Evolutionary conservation across 2,888 invertebrate genomes (phyloP).

Genomic region (Chrysina gloriosa): DNA sequence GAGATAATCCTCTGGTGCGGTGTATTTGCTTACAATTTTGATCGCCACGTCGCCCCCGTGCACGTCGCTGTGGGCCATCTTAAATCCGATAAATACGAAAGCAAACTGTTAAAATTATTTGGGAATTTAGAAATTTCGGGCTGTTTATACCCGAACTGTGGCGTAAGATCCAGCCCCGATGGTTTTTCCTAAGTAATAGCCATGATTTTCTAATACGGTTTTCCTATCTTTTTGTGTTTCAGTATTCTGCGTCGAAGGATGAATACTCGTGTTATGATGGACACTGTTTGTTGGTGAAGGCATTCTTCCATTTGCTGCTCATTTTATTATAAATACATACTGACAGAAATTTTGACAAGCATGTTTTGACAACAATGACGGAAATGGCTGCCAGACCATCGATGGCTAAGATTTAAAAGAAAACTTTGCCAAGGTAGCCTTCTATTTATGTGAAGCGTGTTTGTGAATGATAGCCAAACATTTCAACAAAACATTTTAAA

Average conservation of each 20-base stretch:
- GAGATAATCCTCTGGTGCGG: conserved; percentile 83
- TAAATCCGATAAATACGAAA: conserved; percentile 55
- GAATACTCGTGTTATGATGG: conserved; percentile 53
- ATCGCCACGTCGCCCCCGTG: conserved; percentile 82
- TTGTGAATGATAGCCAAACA: too few species aligned
- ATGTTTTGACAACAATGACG: conserved; percentile 21
- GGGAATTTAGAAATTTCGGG: conserved; percentile 15
- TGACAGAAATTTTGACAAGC: conserved; percentile 30
- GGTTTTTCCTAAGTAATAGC: conserved; percentile 79
- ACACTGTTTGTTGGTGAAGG: conserved; percentile 60
- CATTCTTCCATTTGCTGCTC: conserved; percentile 50
- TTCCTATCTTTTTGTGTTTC: conserved; percentile 59
- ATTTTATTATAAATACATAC: conserved; percentile 45
- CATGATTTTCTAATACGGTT: conserved; percentile 79
- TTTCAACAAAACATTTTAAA: too few species aligned
- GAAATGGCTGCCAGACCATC: not conserved
- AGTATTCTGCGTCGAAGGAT: conserved; percentile 49
- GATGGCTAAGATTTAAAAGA: not conserved
- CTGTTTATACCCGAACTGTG: conserved; percentile 75
- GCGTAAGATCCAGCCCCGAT: conserved; percentile 88
- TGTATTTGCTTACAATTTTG: conserved; percentile 86
- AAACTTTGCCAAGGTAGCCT: too few species aligned
- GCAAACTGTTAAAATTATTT: conserved; percentile 48
- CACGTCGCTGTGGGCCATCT: conserved; percentile 80
- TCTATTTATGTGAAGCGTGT: too few species aligned